phyloP scores from a whole-genome alignment of 1,140 invertebrate genomes.

The Neuroterus valhalla region DNA sequence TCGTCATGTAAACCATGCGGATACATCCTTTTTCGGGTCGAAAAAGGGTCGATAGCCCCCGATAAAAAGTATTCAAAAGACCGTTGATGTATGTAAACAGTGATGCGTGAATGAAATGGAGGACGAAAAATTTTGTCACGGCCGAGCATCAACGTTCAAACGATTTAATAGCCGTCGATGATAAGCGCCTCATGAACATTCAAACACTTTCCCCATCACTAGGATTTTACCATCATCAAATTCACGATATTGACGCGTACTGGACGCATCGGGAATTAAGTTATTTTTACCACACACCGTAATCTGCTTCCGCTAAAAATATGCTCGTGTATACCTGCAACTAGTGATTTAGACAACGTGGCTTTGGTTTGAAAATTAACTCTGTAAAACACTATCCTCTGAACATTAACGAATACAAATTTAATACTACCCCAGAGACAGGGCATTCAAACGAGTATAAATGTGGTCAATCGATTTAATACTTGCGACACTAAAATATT shows the following conservation, averaged over 20 bases:
- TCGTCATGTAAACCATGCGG: slow-evolving; percentile 6
- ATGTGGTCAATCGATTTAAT: slow-evolving; percentile 2
- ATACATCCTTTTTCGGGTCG: background rate
- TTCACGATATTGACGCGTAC: background rate
- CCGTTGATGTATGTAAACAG: slow-evolving; percentile 25
- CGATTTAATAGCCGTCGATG: slow-evolving; percentile 41
- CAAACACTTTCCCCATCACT: slow-evolving; percentile 18
- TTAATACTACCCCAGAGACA: background rate
- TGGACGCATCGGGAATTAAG: background rate
- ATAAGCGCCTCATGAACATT: slow-evolving; percentile 46
- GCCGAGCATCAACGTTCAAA: slow-evolving; percentile 28
- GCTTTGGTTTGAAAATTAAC: slow-evolving; percentile 15
- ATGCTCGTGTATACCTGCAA: background rate
- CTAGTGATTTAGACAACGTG: background rate
- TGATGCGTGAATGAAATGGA: slow-evolving; percentile 33
- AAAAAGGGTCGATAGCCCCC: slow-evolving; percentile 14
- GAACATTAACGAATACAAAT: background rate
- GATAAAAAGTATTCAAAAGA: slow-evolving; percentile 20
- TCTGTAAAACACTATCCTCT: background rate
- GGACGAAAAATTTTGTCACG: slow-evolving; percentile 33
- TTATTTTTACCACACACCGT: slow-evolving; percentile 5
- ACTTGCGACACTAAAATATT: background rate
- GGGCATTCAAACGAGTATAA: background rate
- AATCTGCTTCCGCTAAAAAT: background rate
- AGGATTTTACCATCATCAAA: background rate